These are phyloP conservation scores for Erebia ligea DNA, from an alignment of 2,888 invertebrate species.

Conservation along the genomic window DNA sequence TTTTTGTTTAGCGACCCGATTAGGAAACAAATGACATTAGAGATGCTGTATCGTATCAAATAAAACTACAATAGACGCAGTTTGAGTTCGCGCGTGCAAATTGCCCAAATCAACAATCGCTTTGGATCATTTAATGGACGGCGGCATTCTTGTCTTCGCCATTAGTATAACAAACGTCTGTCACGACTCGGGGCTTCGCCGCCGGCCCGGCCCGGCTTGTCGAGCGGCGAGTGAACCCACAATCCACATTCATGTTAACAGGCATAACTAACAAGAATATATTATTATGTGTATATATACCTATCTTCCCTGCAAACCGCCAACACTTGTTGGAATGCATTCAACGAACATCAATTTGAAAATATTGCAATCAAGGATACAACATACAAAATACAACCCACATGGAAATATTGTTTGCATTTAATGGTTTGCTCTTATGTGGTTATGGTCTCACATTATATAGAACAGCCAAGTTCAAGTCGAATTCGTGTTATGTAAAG, in stretches of 20 bases:
- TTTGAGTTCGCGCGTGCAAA: slow-evolving; percentile 70
- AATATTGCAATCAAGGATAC: slow-evolving; percentile 21
- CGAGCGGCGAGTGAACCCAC: slow-evolving; percentile 43
- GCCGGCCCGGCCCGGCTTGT: slow-evolving; percentile 44
- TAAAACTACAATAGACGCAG: slow-evolving; percentile 62
- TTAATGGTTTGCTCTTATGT: no score
- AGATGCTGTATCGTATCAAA: slow-evolving; percentile 44
- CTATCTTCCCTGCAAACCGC: slow-evolving; percentile 30
- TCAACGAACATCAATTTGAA: slow-evolving; percentile 23
- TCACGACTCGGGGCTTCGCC: slow-evolving; percentile 70
- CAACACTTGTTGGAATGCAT: slow-evolving; percentile 37
- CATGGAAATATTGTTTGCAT: no score
- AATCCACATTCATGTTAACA: slow-evolving; percentile 46
- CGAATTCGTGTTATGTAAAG: no score
- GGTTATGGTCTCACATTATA: no score
- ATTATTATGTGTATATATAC: slow-evolving; percentile 38
- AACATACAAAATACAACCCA: no score
- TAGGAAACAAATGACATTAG: slow-evolving; percentile 36
- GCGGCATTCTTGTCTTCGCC: slow-evolving; percentile 70
- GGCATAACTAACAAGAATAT: slow-evolving; percentile 44
- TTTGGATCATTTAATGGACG: slow-evolving; percentile 61
- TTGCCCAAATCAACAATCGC: slow-evolving; percentile 67
- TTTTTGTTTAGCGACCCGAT: slow-evolving; percentile 31
- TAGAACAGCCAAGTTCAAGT: no score
- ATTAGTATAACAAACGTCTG: slow-evolving; percentile 75